Conservation (phyloP, 2,797 vertebrate species). For the Typhlichthys eigenmanni region DNA sequence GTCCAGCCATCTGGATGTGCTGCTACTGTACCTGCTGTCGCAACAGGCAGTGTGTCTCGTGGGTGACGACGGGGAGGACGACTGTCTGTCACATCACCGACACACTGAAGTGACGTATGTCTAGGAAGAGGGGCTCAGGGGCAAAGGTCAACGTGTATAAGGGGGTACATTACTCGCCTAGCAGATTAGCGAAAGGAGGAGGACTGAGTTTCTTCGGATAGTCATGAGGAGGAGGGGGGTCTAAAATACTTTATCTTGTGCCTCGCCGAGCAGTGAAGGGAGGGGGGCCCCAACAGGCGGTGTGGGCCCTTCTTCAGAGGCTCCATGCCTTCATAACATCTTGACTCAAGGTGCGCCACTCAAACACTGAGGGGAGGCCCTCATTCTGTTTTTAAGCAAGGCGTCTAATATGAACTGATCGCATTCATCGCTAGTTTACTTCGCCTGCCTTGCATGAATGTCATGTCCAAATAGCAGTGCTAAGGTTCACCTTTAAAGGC, state of each 20-base stretch:
- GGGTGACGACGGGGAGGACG: conserved; percentile 43
- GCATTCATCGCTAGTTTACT: too few relatives aligned
- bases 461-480: too few relatives aligned
- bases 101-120: conserved; percentile 61
- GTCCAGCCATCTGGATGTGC: conserved; percentile 56
- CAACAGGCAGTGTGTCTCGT: conserved; percentile 34
- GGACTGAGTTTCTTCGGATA: conserved; percentile 64
- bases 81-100: conserved; percentile 43
- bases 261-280: conserved; percentile 71
- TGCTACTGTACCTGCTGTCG: conserved; percentile 46
- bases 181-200: conserved; percentile 46
- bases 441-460: too few relatives aligned
- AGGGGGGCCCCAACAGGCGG: conserved; percentile 64
- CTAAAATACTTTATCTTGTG: conserved; percentile 81
- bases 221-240: conserved; percentile 78
- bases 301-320: conserved; percentile 58
- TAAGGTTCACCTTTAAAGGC: too few relatives aligned
- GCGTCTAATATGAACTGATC: not conserved
- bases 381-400: conserved; percentile 30
- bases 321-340: conserved; percentile 51
- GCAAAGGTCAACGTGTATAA: conserved; percentile 16
- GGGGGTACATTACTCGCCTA: conserved; percentile 54
- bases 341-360: conserved; percentile 40
- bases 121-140: conserved; percentile 30
- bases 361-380: conserved; percentile 55